Evolutionary conservation across 1,140 invertebrate species (phyloP).

Genomic region (Papilio aristodemus): DNA sequence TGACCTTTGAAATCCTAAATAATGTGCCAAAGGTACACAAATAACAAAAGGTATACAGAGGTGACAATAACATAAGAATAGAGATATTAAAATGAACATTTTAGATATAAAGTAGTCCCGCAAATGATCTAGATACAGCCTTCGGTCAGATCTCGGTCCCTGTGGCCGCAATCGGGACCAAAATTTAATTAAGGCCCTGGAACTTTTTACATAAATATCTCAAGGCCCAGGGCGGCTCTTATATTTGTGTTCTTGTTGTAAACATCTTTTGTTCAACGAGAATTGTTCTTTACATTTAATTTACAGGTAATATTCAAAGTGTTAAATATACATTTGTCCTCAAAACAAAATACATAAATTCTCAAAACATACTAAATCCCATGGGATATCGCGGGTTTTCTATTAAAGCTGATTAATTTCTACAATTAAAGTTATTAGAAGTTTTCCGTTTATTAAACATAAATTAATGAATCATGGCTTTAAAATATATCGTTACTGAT

Average conservation of each 20-base stretch:
- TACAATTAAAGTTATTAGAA: background rate
- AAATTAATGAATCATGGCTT: too few relatives aligned
- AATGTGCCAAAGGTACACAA: background rate
- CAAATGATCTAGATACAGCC: background rate
- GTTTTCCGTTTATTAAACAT: too few relatives aligned
- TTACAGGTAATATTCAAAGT: background rate
- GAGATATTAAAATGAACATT: background rate
- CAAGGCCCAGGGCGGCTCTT: conserved; percentile 1
- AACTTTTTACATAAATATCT: conserved; percentile 40
- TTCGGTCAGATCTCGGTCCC: conserved; percentile 21
- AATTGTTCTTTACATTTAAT: background rate
- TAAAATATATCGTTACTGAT: too few relatives aligned
- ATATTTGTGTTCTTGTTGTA: conserved; percentile 33
- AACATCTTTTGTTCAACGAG: background rate
- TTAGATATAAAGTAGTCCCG: background rate
- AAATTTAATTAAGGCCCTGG: conserved; percentile 38
- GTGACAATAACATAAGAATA: background rate
- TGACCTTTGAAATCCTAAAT: background rate
- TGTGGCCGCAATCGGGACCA: conserved; percentile 23
- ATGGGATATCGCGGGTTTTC: background rate
- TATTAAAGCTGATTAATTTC: conserved; percentile 2
- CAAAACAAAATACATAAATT: background rate
- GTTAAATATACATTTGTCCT: background rate
- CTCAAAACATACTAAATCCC: background rate
- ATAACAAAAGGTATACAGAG: background rate